phyloP scores from a whole-genome alignment of 2,113 vertebrate species.

The Ageneiosus marmoratus region DNA sequence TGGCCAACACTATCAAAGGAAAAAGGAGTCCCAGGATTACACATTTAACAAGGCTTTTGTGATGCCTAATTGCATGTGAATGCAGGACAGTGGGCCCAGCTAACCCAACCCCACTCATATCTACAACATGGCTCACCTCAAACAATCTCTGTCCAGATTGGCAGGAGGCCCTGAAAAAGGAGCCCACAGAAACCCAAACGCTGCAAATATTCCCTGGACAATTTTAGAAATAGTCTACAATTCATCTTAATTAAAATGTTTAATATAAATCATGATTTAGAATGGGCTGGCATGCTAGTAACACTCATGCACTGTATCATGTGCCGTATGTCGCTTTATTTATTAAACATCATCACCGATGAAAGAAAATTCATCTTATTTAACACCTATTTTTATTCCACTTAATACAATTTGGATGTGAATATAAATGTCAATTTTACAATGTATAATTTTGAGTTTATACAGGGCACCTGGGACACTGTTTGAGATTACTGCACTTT shows the following conservation, averaged over 20 bases:
- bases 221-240: background rate
- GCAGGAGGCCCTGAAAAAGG: conserved; percentile 11
- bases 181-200: background rate
- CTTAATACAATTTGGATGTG: background rate
- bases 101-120: conserved; percentile 50
- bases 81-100: conserved; percentile 70
- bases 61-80: conserved; percentile 83
- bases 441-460: background rate
- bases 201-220: background rate
- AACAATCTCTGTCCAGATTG: conserved; percentile 28
- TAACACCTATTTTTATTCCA: background rate
- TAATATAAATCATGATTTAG: background rate
- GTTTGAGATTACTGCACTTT: too few relatives aligned
- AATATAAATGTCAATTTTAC: background rate
- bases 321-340: background rate
- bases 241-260: conserved; percentile 3
- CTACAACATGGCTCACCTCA: conserved; percentile 45
- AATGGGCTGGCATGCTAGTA: background rate
- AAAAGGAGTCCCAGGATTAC: conserved; percentile 59
- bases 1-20: conserved; percentile 57
- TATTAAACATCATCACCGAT: background rate
- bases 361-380: background rate
- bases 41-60: conserved; percentile 82
- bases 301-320: background rate
- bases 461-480: too few relatives aligned